phyloP scores from a whole-genome alignment of 2,113 vertebrate species.

The Neomonachus schauinslandi region DNA sequence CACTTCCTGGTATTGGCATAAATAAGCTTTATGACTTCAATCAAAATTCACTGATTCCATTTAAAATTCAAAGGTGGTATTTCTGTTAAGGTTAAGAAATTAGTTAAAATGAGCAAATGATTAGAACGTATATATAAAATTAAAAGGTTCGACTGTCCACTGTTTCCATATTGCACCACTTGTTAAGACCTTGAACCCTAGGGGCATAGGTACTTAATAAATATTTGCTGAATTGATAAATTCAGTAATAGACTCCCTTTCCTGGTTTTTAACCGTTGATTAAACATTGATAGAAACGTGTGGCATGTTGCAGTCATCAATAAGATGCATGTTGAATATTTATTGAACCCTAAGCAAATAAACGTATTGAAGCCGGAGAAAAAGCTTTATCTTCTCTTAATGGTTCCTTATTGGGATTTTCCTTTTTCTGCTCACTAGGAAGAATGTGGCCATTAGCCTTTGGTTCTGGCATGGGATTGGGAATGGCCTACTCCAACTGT shows the following conservation, averaged over 20 bases:
- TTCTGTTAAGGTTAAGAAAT: constrained; percentile 25
- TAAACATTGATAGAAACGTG: neutral
- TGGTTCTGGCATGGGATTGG: constrained; percentile 92
- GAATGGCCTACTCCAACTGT: constrained; percentile 96
- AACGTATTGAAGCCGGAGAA: neutral
- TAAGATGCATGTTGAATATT: neutral
- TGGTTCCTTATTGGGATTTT: neutral
- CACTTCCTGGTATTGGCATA: neutral
- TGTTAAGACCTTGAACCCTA: neutral
- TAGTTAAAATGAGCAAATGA: neutral
- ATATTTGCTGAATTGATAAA: neutral
- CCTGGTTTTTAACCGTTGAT: neutral
- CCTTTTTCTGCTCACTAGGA: constrained; percentile 83
- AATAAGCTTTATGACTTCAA: neutral
- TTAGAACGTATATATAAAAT: neutral
- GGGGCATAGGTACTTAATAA: neutral
- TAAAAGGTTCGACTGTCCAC: neutral
- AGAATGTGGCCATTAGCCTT: constrained; percentile 93
- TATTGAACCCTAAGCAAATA: neutral
- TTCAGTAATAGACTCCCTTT: neutral
- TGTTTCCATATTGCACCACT: neutral
- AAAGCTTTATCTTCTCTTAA: neutral
- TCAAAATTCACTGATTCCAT: neutral
- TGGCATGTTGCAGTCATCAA: neutral
- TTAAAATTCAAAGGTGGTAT: neutral